Evolutionary conservation across 2,113 vertebrate species (phyloP).

Genomic region (Oreotragus oreotragus): DNA sequence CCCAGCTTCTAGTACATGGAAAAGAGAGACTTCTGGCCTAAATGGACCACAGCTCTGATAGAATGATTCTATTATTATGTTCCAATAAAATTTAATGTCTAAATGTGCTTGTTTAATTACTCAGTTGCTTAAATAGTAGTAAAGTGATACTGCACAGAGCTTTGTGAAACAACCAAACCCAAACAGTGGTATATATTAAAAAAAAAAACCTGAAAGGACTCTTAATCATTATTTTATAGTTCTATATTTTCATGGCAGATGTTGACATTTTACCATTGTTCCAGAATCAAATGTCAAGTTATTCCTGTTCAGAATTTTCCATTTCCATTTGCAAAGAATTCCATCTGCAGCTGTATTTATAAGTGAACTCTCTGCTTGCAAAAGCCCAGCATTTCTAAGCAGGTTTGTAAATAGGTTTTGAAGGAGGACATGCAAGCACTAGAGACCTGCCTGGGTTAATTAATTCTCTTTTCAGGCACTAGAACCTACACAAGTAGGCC

Average conservation of each 20-base stretch:
- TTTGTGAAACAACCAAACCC: background rate
- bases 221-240: slow-evolving; percentile 66
- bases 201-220: slow-evolving; percentile 18
- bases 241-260: slow-evolving; percentile 73
- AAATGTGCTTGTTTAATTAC: background rate
- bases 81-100: background rate
- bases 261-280: slow-evolving; percentile 80
- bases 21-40: background rate
- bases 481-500: slow-evolving; percentile 56
- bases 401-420: slow-evolving; percentile 65
- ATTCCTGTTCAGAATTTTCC: slow-evolving; percentile 71
- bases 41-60: background rate
- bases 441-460: slow-evolving; percentile 69
- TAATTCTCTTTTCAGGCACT: slow-evolving; percentile 71
- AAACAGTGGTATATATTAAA: background rate
- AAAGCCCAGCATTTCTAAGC: slow-evolving; percentile 57
- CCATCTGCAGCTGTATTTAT: slow-evolving; percentile 75
- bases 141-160: background rate
- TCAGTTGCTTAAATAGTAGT: background rate
- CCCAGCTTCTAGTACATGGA: background rate
- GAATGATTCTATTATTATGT: background rate
- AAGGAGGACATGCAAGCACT: slow-evolving; percentile 31
- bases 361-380: slow-evolving; percentile 51
- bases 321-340: slow-evolving; percentile 62
- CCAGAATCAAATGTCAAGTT: slow-evolving; percentile 82